Evolutionary conservation across 2,797 vertebrate species (phyloP), one percentile per base, ranked within the genome.

Genomic region (Pipistrellus pygmaeus): DNA sequence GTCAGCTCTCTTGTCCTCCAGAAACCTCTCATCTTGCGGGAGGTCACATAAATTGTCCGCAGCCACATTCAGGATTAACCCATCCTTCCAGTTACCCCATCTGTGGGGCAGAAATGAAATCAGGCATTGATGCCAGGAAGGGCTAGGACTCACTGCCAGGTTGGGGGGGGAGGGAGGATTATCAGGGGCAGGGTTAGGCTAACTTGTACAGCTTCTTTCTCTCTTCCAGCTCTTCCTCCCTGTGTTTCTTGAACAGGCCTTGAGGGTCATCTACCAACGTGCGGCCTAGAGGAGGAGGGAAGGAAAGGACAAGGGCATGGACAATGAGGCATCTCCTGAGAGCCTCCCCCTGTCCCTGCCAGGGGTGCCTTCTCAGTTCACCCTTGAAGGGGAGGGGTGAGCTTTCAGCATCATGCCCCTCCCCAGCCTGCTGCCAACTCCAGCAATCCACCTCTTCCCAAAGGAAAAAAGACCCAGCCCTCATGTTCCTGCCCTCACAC

Each of bases 1-100:
- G 95, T 99, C 98, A 25, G 98, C 96, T 80, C 90, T 97, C 88
- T 99, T 99, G 97, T 99, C 98, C 2, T 99, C 98, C 94, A 98
- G 98, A 91, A 98, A 99, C 53, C 98, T 98, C 6, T 88, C 98
- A 3, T 99, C 98, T 88, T 96, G 97, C 0, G 98, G 98, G 8
- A 99, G 98, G 93, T 99, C 98, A 1, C 77, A 32, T 90, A 98
- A 97, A 11, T 97, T 95, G 91, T 97, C 86, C 9, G 98, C 98
- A 0, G 98, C 98, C 1, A 99, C 96, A 1, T 98, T 98, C 94
- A 98, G 98, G 35, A 98, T 98, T 44, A 98, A 97, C 3, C 98
- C 98, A 1, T 97, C 93, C 73, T 98, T 98, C 98, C 98, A 99
- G 0, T 93, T 96, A 0, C 94, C 14, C 99, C 98, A 99, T 88